Conservation (phyloP, 2,888 invertebrate genomes). For the Phaedon cochleariae region DNA sequence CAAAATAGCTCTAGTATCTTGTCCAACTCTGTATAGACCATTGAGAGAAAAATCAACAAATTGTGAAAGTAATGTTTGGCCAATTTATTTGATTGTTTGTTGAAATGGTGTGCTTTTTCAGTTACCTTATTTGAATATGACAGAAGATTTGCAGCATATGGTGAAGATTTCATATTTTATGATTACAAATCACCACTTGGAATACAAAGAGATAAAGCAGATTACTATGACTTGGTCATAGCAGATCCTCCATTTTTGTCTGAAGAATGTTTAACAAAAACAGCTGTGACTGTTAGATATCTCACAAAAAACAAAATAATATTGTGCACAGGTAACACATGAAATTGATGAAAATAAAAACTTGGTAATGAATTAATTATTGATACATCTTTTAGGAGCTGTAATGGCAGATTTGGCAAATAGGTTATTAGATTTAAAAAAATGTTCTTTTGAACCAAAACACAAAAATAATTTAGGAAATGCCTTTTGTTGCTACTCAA, state of each 20-base stretch:
- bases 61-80: conserved; percentile 44
- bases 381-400: conserved; percentile 67
- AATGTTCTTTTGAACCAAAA: conserved; percentile 77
- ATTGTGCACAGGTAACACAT: conserved; percentile 88
- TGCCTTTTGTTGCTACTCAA: conserved; percentile 90
- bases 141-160: conserved; percentile 79
- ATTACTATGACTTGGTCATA: conserved; percentile 82
- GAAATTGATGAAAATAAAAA: too few species aligned
- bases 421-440: conserved; percentile 70
- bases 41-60: conserved; percentile 64
- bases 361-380: background rate
- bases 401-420: conserved; percentile 78
- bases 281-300: conserved; percentile 78
- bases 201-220: conserved; percentile 68
- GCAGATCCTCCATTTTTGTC: conserved; percentile 96
- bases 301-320: conserved; percentile 78
- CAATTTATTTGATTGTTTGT: background rate
- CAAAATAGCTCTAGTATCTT: conserved; percentile 84
- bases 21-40: conserved; percentile 84
- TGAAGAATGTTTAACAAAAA: conserved; percentile 89
- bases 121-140: conserved; percentile 77
- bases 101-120: conserved; percentile 35
- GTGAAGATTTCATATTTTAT: conserved; percentile 82
- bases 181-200: conserved; percentile 85
- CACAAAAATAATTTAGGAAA: conserved; percentile 93